phyloP scores from a whole-genome alignment of 2,797 vertebrate species.

The Rhinoraja longicauda region DNA sequence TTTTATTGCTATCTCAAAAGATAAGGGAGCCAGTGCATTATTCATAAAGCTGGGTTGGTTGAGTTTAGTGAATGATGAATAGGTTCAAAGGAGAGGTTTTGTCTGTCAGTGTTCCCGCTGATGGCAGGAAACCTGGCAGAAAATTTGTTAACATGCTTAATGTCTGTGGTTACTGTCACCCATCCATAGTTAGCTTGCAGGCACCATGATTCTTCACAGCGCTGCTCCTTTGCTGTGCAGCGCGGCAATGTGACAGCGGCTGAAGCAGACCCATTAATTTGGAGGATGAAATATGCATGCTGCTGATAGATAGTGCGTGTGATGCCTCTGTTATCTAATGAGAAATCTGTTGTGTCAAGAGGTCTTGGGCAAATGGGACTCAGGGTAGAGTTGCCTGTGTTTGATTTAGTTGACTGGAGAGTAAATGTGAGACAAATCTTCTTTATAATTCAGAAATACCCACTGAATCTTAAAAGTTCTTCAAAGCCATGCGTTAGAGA shows the following conservation, averaged over 20 bases:
- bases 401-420: conserved; percentile 20
- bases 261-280: conserved; percentile 31
- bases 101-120: not conserved
- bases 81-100: conserved; percentile 34
- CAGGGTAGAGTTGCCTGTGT: not conserved
- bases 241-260: conserved; percentile 1
- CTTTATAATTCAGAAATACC: not conserved
- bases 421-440: not conserved
- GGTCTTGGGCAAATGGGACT: conserved; percentile 23
- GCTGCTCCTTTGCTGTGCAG: not conserved
- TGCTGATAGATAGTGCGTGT: conserved; percentile 21
- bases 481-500: not conserved
- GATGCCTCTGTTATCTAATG: conserved; percentile 18
- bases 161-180: conserved; percentile 36
- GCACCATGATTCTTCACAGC: conserved; percentile 24
- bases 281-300: conserved; percentile 24
- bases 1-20: not conserved
- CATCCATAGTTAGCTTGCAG: conserved; percentile 34
- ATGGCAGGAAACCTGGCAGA: conserved; percentile 32
- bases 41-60: conserved; percentile 22
- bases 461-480: not conserved
- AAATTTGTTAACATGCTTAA: conserved; percentile 38
- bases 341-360: conserved; percentile 31
- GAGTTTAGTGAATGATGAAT: conserved; percentile 36
- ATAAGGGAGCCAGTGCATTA: not conserved